phyloP scores from a whole-genome alignment of 2,797 vertebrate genomes.

The Gadopsis bispinosus region DNA sequence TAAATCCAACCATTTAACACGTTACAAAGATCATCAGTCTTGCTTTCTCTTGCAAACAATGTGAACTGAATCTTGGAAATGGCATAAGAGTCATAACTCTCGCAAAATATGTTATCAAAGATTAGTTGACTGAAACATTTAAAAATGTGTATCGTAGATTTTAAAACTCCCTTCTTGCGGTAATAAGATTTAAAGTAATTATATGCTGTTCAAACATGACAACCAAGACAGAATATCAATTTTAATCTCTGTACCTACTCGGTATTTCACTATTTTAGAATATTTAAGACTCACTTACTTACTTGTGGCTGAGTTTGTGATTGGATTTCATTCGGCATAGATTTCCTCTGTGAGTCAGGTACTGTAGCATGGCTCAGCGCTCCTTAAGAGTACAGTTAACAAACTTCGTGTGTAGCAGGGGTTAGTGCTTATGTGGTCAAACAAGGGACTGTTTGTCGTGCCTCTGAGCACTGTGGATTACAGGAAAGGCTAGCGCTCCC shows the following conservation, averaged over 20 bases:
- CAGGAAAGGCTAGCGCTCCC: slow-evolving; percentile 81
- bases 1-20: slow-evolving; percentile 6
- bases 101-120: background rate
- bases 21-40: background rate
- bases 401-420: slow-evolving; percentile 85
- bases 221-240: slow-evolving; percentile 20
- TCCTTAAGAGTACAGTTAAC: slow-evolving; percentile 88
- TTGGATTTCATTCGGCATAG: slow-evolving; percentile 88
- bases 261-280: slow-evolving; percentile 26
- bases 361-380: slow-evolving; percentile 85
- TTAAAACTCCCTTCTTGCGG: background rate
- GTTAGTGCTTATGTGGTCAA: slow-evolving; percentile 82
- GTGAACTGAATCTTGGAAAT: background rate
- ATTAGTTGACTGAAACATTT: slow-evolving; percentile 8
- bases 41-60: background rate
- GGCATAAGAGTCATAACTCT: background rate
- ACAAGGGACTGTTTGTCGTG: slow-evolving; percentile 76
- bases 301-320: slow-evolving; percentile 86
- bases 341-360: slow-evolving; percentile 89
- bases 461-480: slow-evolving; percentile 83
- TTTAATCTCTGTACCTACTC: slow-evolving; percentile 12
- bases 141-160: background rate
- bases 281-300: slow-evolving; percentile 6
- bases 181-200: slow-evolving; percentile 22
- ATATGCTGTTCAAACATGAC: slow-evolving; percentile 40